Evolutionary conservation across 2,888 invertebrate species (phyloP).

Genomic region (Physocephala rufipes): DNA sequence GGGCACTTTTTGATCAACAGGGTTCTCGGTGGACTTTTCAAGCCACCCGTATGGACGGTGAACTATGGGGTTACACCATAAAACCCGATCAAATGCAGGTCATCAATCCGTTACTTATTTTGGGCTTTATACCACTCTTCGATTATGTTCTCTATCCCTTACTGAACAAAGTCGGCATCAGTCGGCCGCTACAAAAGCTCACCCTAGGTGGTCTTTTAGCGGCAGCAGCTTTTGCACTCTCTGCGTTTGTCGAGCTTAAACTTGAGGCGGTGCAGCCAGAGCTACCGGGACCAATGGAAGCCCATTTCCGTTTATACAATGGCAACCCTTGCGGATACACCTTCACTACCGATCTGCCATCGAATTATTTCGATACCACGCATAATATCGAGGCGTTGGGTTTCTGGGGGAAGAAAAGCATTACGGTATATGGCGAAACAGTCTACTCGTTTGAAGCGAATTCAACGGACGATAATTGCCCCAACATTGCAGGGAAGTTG

Average conservation of each 20-base stretch:
- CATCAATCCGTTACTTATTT: conserved; percentile 85
- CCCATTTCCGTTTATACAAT: conserved; percentile 78
- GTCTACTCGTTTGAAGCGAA: conserved; percentile 64
- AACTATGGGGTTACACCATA: conserved; percentile 69
- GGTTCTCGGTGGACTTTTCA: conserved; percentile 94
- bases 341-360: conserved; percentile 53
- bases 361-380: background rate
- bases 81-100: conserved; percentile 98
- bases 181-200: conserved; percentile 62
- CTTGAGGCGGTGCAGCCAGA: conserved; percentile 74
- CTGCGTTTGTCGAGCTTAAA: conserved; percentile 81
- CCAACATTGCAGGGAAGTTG: conserved; percentile 47
- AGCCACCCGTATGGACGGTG: conserved; percentile 88
- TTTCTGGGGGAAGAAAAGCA: conserved; percentile 66
- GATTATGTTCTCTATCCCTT: conserved; percentile 69
- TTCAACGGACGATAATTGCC: conserved; percentile 39
- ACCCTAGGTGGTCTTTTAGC: conserved; percentile 86
- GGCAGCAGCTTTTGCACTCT: conserved; percentile 81
- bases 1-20: conserved; percentile 97
- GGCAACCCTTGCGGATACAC: conserved; percentile 70
- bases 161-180: conserved; percentile 54
- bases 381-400: conserved; percentile 57
- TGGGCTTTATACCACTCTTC: conserved; percentile 86
- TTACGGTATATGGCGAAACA: conserved; percentile 54
- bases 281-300: conserved; percentile 69